Evolutionary conservation across 2,888 invertebrate genomes (phyloP).

Genomic region (Lycocerus yunnanus): DNA sequence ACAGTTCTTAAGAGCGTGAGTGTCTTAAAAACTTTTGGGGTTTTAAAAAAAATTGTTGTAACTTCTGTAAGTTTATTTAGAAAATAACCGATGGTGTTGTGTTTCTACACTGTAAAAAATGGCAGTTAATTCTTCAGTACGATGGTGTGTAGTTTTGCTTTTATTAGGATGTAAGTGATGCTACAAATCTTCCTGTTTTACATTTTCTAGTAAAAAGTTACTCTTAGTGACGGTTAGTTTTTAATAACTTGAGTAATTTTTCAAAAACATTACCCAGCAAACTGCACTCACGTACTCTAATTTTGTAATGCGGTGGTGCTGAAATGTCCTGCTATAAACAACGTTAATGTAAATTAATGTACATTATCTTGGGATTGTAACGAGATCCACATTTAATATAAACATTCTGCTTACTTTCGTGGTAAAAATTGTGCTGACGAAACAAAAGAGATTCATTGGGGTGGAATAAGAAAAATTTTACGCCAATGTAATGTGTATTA

Average conservation of each 20-base stretch:
- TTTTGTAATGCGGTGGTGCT: neutral
- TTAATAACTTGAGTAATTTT: neutral
- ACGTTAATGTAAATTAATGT: neutral
- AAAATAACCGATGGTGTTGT: too few species aligned
- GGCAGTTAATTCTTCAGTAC: neutral
- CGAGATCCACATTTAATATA: neutral
- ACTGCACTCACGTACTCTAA: neutral
- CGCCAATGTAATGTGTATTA: neutral
- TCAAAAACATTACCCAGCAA: neutral
- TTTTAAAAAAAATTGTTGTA: too few species aligned
- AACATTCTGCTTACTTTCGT: neutral
- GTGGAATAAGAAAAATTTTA: neutral
- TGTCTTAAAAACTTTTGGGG: too few species aligned
- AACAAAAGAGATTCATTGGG: neutral
- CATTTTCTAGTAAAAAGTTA: neutral
- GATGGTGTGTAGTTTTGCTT: neutral
- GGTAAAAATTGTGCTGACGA: neutral
- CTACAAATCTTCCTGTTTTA: neutral
- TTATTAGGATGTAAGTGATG: neutral
- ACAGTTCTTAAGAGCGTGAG: too few species aligned
- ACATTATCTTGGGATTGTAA: neutral
- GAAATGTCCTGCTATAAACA: neutral
- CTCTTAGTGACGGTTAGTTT: neutral
- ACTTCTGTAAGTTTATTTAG: too few species aligned
- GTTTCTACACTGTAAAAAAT: neutral